A percentile compares a stretch with the other conserved stretches of the same genome.
Evolutionary conservation across 1,140 invertebrate species (phyloP).

Genomic region (Drosophila watanabei): DNA sequence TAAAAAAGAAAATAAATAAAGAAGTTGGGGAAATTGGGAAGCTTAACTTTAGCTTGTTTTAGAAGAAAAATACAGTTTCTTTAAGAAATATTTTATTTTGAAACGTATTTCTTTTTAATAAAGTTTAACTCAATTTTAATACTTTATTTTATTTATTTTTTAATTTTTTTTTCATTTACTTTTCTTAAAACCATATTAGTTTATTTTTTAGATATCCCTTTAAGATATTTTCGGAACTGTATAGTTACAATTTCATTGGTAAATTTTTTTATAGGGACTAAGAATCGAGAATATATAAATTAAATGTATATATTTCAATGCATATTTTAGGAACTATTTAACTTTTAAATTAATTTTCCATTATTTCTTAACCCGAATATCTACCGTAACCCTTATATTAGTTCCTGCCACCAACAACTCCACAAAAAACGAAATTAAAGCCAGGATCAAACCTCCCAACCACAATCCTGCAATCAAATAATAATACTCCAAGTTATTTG

Average conservation of each 20-base stretch:
- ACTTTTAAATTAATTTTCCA: neutral
- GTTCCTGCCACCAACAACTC: constrained; percentile 21
- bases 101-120: too few relatives aligned
- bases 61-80: too few relatives aligned
- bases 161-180: too few relatives aligned
- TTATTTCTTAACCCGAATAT: neutral
- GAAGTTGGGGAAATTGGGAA: too few relatives aligned
- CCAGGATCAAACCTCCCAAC: constrained; percentile 51
- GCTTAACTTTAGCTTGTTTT: neutral
- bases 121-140: too few relatives aligned
- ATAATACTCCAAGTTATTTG: constrained; percentile 66
- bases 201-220: too few relatives aligned
- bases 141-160: too few relatives aligned
- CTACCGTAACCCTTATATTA: neutral
- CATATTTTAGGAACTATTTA: neutral
- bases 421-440: constrained; percentile 23
- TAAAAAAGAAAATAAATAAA: neutral
- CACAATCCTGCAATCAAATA: constrained; percentile 46
- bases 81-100: neutral
- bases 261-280: neutral
- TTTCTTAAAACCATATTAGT: too few relatives aligned
- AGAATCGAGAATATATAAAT: too few relatives aligned
- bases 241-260: neutral
- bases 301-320: neutral
- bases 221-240: neutral